Evolutionary conservation across 2,113 vertebrate species (phyloP).

Genomic region (Sturnira hondurensis): DNA sequence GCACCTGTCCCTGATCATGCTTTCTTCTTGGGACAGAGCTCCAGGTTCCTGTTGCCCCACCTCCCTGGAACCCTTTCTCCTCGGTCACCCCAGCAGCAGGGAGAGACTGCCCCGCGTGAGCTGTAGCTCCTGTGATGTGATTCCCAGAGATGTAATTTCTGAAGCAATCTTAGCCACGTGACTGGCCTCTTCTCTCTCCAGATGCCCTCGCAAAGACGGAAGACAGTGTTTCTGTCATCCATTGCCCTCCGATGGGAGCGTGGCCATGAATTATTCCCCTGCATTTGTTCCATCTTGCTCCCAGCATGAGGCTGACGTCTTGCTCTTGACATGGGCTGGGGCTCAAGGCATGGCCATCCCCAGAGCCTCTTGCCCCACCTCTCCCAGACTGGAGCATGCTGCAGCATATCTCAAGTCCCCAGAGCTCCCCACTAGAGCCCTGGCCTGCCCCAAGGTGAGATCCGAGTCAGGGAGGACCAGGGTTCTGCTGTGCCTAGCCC

Average conservation of each 20-base stretch:
- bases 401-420: background rate
- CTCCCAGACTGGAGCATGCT: background rate
- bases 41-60: background rate
- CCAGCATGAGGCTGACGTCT: slow-evolving; percentile 51
- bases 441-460: background rate
- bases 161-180: background rate
- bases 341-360: background rate
- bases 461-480: background rate
- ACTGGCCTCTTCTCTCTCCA: background rate
- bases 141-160: slow-evolving; percentile 59
- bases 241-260: slow-evolving; percentile 82
- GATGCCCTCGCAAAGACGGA: slow-evolving; percentile 59
- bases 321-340: slow-evolving; percentile 41
- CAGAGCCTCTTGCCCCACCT: background rate
- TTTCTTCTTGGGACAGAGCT: background rate
- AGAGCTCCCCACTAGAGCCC: background rate
- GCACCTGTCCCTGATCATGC: background rate
- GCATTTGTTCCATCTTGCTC: slow-evolving; percentile 77
- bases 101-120: background rate
- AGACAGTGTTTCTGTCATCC: background rate
- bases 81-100: background rate
- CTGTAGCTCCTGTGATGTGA: slow-evolving; percentile 16
- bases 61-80: slow-evolving; percentile 22
- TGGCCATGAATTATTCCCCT: slow-evolving; percentile 89
- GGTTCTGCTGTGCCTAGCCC: background rate